Evolutionary conservation across 2,888 invertebrate genomes (phyloP), one percentile per base, ranked within the genome.

Genomic region (Pelosia muscerda): DNA sequence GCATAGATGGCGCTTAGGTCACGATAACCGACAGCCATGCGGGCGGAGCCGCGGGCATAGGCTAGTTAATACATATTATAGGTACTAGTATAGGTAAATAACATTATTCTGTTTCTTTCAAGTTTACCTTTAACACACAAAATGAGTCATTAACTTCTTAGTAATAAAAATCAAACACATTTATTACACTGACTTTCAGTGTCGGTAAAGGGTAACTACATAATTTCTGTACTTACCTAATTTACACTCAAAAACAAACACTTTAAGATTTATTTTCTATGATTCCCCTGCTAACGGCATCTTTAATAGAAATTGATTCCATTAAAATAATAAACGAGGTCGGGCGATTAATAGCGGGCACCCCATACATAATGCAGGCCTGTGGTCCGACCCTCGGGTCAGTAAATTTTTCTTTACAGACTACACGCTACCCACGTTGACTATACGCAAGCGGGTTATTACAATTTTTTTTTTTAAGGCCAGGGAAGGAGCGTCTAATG

Each of bases 311-410:
- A 73, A 80, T 71, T 61, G 72, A 65, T 72, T 74, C 72, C 67
- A 77, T 75, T 77, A 70, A 72, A 80, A 74, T 75, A 70, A 77
- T 77, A 69, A 75, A 77, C 49, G 73, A 70, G 42, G 66, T 63
- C 31, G 49, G 65, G 28, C 73, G 69, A 73, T 75, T 75, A 79
- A 71, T 68, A 65, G 63, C 53, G 72, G 61, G 69, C 68, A 66
- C 58, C 69, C 69, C 66, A 63, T 77, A 74, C 60, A 75, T 79
- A 80, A 77, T 75, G 72, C 71, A 80, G 66, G 66, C 59, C 65
- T 75, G 73, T n/a, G 78, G 71, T 59, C 58, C 59, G 58, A 63
- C 72, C 75, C 70, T 66, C 66, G 72, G 64, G 68, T 70, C 73
- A 71, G 57, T 76, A 76, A 79, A 71, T 79, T 71, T 55, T 56